Evolutionary conservation across 2,888 invertebrate species (phyloP).

Genomic region (Teleiodes luculella): DNA sequence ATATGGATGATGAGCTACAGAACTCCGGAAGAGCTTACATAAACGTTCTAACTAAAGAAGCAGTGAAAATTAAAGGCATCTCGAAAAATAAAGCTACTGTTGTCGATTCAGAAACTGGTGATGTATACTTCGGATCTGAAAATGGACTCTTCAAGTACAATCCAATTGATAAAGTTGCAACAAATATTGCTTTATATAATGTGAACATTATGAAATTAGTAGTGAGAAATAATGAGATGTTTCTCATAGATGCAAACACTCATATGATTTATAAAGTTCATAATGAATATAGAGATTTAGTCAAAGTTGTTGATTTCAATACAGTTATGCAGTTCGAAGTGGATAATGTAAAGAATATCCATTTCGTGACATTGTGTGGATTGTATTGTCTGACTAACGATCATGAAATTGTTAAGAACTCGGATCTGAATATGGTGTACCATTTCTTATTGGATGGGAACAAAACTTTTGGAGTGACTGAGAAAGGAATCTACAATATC

Average conservation of each 20-base stretch:
- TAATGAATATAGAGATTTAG: conserved; percentile 40
- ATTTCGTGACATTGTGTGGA: conserved; percentile 63
- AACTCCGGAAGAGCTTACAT: conserved; percentile 61
- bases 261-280: conserved; percentile 63
- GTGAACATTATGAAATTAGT: conserved; percentile 63
- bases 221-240: conserved; percentile 61
- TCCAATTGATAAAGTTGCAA: conserved; percentile 45
- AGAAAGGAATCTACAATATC: conserved; percentile 52
- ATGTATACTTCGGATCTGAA: conserved; percentile 66
- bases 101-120: conserved; percentile 54
- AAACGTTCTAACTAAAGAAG: conserved; percentile 55
- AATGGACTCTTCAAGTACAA: conserved; percentile 65
- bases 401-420: conserved; percentile 53
- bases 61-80: conserved; percentile 54
- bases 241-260: conserved; percentile 58
- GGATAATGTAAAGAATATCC: conserved; percentile 53
- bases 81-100: conserved; percentile 61
- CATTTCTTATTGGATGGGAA: conserved; percentile 17
- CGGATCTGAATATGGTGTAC: conserved; percentile 16
- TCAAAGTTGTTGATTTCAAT: conserved; percentile 45
- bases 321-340: conserved; percentile 63
- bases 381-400: conserved; percentile 52
- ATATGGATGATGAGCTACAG: conserved; percentile 61
- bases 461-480: conserved; percentile 51
- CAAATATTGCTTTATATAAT: conserved; percentile 58